Evolutionary conservation across 2,797 vertebrate species (phyloP).

Genomic region (Syngnathus rostellatus): DNA sequence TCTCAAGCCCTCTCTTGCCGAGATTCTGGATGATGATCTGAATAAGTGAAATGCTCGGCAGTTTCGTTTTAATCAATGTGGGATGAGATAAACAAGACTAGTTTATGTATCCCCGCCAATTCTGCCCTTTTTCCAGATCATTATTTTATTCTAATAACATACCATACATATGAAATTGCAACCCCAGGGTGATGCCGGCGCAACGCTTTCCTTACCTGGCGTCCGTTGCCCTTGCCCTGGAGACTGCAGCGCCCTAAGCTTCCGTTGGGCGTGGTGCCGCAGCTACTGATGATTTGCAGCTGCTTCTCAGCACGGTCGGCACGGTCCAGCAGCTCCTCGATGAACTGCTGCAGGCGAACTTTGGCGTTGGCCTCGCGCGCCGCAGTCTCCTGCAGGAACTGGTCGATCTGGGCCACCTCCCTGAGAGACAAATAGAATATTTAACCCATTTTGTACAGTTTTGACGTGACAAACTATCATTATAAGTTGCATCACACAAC

Average conservation of each 20-base stretch:
- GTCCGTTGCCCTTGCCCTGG: slow-evolving; percentile 74
- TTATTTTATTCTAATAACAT: not conserved
- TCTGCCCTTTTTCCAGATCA: not conserved
- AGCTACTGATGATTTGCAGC: slow-evolving; percentile 98
- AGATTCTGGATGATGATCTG: slow-evolving; percentile 38
- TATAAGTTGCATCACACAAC: no score
- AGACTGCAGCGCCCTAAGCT: slow-evolving; percentile 86
- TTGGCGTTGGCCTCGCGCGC: slow-evolving; percentile 94
- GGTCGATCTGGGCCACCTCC: slow-evolving; percentile 94
- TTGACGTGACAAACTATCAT: no score
- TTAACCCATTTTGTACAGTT: not conserved
- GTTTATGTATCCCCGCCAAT: no score
- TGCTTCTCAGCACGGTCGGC: slow-evolving; percentile 94
- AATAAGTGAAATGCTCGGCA: slow-evolving; percentile 28
- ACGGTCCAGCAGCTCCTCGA: slow-evolving; percentile 95
- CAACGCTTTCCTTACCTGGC: slow-evolving; percentile 59
- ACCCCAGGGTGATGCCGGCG: not conserved
- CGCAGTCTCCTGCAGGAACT: slow-evolving; percentile 96
- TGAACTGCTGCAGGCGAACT: slow-evolving; percentile 94
- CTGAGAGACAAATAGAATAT: slow-evolving; percentile 49
- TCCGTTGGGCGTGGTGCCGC: slow-evolving; percentile 87
- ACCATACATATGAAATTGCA: not conserved
- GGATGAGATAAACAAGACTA: not conserved
- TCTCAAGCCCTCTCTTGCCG: not conserved
- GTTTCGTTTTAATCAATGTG: not conserved